Evolutionary conservation across 2,888 invertebrate genomes (phyloP).

Genomic region (Eupithecia subumbrata): DNA sequence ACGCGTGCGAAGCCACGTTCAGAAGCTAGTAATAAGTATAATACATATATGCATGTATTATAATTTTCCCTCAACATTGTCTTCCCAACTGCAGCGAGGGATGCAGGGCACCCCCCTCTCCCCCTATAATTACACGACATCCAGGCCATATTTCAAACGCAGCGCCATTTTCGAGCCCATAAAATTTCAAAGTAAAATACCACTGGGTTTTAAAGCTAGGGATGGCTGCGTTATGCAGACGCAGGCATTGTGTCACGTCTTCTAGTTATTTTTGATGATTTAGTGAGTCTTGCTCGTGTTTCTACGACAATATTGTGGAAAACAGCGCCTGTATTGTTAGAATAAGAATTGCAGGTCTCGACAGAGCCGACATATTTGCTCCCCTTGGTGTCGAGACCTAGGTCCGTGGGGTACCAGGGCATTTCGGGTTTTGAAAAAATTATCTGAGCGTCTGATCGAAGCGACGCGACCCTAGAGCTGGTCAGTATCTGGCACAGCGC

Average conservation of each 20-base stretch:
- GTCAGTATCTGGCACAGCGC: no score
- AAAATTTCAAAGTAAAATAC: conserved; percentile 73
- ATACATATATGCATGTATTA: background rate
- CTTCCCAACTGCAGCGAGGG: background rate
- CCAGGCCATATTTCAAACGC: conserved; percentile 61
- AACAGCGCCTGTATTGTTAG: background rate
- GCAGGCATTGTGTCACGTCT: background rate
- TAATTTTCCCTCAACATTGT: background rate
- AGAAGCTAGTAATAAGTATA: no score
- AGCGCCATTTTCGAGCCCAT: conserved; percentile 63
- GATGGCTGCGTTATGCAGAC: background rate
- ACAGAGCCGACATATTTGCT: no score
- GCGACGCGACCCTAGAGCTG: no score
- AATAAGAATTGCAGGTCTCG: background rate
- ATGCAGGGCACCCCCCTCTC: background rate
- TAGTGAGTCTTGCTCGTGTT: background rate
- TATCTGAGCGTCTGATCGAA: no score
- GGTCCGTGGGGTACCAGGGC: no score
- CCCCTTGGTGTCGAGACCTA: no score
- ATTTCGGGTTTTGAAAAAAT: no score
- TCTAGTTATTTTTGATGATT: background rate
- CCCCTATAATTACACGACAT: conserved; percentile 44
- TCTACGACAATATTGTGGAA: background rate
- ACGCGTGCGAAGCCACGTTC: no score
- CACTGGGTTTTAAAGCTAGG: conserved; percentile 33